Conservation (phyloP, 2,888 invertebrate genomes). For the Stenodera caucasica region DNA sequence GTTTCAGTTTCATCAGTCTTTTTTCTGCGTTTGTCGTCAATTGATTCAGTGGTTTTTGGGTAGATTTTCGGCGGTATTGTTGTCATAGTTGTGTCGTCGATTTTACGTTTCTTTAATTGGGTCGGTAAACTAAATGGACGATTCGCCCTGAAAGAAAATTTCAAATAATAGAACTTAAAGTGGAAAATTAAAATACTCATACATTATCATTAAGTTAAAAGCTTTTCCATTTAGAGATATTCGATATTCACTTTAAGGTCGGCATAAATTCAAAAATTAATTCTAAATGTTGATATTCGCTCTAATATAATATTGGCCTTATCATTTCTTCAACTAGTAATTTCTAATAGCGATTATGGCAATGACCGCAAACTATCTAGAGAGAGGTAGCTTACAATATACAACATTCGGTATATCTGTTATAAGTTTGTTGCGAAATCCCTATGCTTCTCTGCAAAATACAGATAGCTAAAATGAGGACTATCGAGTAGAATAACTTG, state of each 20-base stretch:
- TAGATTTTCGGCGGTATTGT: conserved; percentile 44
- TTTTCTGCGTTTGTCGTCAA: conserved; percentile 57
- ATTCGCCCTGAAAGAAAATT: conserved; percentile 49
- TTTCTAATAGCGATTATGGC: conserved; percentile 26
- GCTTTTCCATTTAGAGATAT: conserved; percentile 6
- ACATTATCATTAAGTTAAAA: conserved; percentile 6
- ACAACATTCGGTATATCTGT: conserved; percentile 13
- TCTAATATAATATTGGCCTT: no score
- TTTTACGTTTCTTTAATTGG: conserved; percentile 71
- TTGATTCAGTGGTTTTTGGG: conserved; percentile 40
- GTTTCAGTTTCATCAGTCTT: conserved; percentile 53
- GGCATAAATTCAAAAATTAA: no score
- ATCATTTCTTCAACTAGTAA: not conserved
- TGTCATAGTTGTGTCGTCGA: conserved; percentile 58
- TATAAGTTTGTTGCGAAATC: conserved; percentile 42
- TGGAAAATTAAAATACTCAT: not conserved
- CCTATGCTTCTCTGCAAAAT: conserved; percentile 49
- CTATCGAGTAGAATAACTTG: conserved; percentile 37
- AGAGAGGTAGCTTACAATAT: conserved; percentile 33
- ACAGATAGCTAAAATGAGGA: conserved; percentile 51
- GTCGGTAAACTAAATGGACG: conserved; percentile 55
- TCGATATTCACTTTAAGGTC: not conserved
- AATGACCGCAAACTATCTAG: conserved; percentile 38
- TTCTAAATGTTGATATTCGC: not conserved
- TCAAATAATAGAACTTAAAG: not conserved